Evolutionary conservation across 2,113 vertebrate genomes (phyloP).

Genomic region (Grammomys surdaster): DNA sequence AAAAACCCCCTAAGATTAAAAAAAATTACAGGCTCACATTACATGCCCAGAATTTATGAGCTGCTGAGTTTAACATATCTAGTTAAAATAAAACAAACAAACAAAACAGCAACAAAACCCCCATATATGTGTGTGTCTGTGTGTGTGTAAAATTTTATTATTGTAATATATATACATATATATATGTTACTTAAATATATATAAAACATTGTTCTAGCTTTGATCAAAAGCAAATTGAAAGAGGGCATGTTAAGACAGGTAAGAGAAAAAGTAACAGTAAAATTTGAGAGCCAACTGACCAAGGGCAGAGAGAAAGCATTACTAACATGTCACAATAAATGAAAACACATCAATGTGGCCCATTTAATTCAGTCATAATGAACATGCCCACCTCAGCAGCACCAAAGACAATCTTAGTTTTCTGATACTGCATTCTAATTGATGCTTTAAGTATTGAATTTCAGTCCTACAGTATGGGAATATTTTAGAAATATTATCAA

Average conservation of each 20-base stretch:
- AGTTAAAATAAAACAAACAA: too few relatives aligned
- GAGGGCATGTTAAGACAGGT: neutral
- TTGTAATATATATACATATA: neutral
- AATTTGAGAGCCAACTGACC: neutral
- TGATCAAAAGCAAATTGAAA: neutral
- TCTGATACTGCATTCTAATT: neutral
- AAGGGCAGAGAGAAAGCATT: neutral
- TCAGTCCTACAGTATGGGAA: neutral
- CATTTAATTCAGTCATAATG: neutral
- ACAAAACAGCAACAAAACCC: too few relatives aligned
- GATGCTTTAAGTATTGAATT: neutral
- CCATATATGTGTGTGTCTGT: neutral
- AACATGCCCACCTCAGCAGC: neutral
- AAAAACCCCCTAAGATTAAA: too few relatives aligned
- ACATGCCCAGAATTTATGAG: neutral
- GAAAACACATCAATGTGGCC: neutral
- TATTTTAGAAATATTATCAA: constrained; percentile 1
- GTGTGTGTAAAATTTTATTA: neutral
- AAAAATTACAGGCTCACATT: too few relatives aligned
- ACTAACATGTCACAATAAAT: neutral
- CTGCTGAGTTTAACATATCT: neutral
- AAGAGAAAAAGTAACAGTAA: neutral
- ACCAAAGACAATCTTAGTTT: neutral
- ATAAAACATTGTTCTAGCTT: neutral
- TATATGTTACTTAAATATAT: neutral